Evolutionary conservation across 2,888 invertebrate species (phyloP), one percentile per base, ranked within the genome.

Genomic region (Melieria crassipennis): DNA sequence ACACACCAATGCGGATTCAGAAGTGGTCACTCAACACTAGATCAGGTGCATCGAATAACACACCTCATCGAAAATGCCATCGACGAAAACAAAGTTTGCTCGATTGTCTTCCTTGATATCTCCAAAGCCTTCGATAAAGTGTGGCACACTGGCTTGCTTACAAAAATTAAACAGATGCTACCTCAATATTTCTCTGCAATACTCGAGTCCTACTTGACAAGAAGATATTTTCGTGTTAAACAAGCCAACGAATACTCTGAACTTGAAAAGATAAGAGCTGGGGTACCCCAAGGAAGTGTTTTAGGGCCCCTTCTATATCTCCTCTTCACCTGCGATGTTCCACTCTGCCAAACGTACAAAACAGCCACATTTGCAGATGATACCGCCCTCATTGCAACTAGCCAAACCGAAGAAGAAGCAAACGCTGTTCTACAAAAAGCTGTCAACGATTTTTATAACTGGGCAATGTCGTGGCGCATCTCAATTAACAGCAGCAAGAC

Each of bases 1-100:
- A 13, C n/a, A 9, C 65, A 70, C 13, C 70, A 71, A 62, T 72
- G 71, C 42, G 68, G 70, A 13, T 74, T 74, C 48, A 55, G 74
- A 50, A 57, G n/a, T 9, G 67, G 70, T 42, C 73, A 73, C 65
- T 70, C 71, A 9, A 73, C 73, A 58, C 60, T 50, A 4, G 68
- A 68, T 11, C 62, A 67, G 68, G 61, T 69, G 13, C 65, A 64
- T 58, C 9, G 69, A 11, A 65, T 72, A 11, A 70, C 66, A 46
- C 48, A 43, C n/a, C 16, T 47, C 10, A 67, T 72, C n/a, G 73
- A 73, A 65, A 62, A 61, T 30, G 30, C 30, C 30, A 30, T 30
- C 30, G 30, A 30, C 30, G 30, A 30, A 50, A 73, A 69, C 56
- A 45, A 61, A 45, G 16, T 63, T 57, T 71, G 71, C 43, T 65